phyloP scores from a whole-genome alignment of 2,797 vertebrate species.

The Apogon hyalosoma region DNA sequence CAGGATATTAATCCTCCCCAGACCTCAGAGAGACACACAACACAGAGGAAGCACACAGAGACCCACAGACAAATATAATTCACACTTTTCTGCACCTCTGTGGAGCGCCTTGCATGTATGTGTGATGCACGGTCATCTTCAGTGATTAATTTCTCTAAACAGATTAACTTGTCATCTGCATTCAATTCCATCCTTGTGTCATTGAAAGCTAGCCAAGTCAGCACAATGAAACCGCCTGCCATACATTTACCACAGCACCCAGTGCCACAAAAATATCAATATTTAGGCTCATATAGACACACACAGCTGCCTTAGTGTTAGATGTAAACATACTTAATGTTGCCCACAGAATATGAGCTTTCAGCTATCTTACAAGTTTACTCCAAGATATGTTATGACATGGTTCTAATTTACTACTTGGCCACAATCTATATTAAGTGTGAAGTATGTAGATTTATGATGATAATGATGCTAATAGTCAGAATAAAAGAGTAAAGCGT shows the following conservation, averaged over 20 bases:
- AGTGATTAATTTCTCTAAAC: slow-evolving; percentile 79
- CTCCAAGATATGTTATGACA: no score
- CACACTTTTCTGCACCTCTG: slow-evolving; percentile 17
- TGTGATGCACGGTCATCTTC: slow-evolving; percentile 47
- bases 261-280: slow-evolving; percentile 25
- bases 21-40: slow-evolving; percentile 23
- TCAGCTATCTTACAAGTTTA: neutral
- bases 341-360: no score
- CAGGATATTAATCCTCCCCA: slow-evolving; percentile 29
- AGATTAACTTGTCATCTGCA: slow-evolving; percentile 83
- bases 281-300: slow-evolving; percentile 50
- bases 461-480: no score
- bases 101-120: slow-evolving; percentile 45
- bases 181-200: slow-evolving; percentile 80
- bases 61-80: slow-evolving; percentile 31
- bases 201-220: slow-evolving; percentile 83
- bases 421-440: no score
- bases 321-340: neutral
- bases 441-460: no score
- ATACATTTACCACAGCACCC: slow-evolving; percentile 63
- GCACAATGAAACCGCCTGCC: slow-evolving; percentile 58
- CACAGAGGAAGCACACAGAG: slow-evolving; percentile 14
- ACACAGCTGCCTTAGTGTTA: neutral
- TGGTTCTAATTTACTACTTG: no score
- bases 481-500: no score